Percentiles rank a stretch among this genome's conserved stretches.
Evolutionary conservation across 2,797 vertebrate species (phyloP).

Genomic region (Notamacropus eugenii): DNA sequence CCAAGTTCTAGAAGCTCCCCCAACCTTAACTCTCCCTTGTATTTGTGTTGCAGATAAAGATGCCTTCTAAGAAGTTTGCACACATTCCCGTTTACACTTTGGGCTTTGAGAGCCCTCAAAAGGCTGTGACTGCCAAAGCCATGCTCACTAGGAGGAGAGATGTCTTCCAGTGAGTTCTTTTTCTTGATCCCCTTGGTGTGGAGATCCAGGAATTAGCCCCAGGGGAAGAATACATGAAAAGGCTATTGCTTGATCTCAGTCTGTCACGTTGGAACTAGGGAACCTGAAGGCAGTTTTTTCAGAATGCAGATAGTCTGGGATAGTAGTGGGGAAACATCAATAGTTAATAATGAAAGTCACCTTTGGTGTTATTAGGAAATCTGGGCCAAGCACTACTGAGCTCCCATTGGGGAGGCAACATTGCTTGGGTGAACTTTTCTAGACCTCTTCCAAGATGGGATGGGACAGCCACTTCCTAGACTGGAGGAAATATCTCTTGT

Average conservation of each 20-base stretch:
- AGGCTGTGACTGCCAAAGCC: conserved; percentile 78
- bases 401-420: neutral
- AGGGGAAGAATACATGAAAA: neutral
- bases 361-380: neutral
- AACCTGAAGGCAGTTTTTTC: neutral
- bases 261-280: neutral
- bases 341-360: neutral
- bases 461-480: neutral
- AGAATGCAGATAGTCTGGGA: neutral
- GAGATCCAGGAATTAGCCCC: neutral
- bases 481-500: neutral
- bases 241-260: neutral
- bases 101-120: conserved; percentile 90
- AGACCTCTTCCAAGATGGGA: neutral
- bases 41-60: conserved; percentile 91
- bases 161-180: conserved; percentile 91
- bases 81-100: conserved; percentile 96
- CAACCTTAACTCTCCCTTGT: neutral
- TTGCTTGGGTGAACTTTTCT: neutral
- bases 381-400: neutral
- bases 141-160: conserved; percentile 86
- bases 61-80: conserved; percentile 96
- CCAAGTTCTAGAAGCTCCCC: neutral
- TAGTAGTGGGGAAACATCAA: neutral
- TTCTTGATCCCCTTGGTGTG: neutral